Conservation (phyloP, 2,888 invertebrate genomes). For the Macaria liturata region DNA sequence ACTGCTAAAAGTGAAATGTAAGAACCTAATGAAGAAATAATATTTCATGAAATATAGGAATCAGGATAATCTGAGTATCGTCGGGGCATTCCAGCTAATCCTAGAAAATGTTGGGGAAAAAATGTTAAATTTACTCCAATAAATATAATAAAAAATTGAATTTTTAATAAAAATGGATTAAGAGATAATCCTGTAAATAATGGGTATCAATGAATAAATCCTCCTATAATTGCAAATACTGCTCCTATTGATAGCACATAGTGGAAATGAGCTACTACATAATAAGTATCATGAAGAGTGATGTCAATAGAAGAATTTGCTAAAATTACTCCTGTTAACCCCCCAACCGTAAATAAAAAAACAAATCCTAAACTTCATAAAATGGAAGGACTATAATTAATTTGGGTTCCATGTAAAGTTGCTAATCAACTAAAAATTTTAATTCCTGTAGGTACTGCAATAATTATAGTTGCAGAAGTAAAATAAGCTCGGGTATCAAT, state of each 20-base stretch:
- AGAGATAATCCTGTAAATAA: constrained; percentile 85
- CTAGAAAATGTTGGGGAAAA: constrained; percentile 90
- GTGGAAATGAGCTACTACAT: constrained; percentile 92
- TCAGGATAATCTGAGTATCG: constrained; percentile 90
- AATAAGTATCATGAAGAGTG: constrained; percentile 91
- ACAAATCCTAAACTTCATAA: constrained; percentile 90
- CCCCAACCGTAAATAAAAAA: constrained; percentile 90
- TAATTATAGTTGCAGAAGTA: constrained; percentile 93
- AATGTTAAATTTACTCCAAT: constrained; percentile 91
- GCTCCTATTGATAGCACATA: constrained; percentile 92
- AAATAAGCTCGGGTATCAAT: constrained; percentile 93
- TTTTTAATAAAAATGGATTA: constrained; percentile 84
- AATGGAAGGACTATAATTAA: constrained; percentile 83
- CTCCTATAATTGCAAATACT: constrained; percentile 90
- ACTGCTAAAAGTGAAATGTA: constrained; percentile 84
- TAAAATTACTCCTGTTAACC: constrained; percentile 86
- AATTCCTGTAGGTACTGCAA: constrained; percentile 93
- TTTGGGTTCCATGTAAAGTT: constrained; percentile 85
- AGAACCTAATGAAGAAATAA: constrained; percentile 87
- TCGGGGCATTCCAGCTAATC: constrained; percentile 85
- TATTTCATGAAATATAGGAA: constrained; percentile 86
- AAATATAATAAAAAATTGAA: constrained; percentile 89
- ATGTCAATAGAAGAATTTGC: constrained; percentile 91
- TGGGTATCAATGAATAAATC: constrained; percentile 88
- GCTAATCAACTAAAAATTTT: constrained; percentile 92